Evolutionary conservation across 2,888 invertebrate genomes (phyloP), one percentile per base, ranked within the genome.

Genomic region (Oligia strigilis): DNA sequence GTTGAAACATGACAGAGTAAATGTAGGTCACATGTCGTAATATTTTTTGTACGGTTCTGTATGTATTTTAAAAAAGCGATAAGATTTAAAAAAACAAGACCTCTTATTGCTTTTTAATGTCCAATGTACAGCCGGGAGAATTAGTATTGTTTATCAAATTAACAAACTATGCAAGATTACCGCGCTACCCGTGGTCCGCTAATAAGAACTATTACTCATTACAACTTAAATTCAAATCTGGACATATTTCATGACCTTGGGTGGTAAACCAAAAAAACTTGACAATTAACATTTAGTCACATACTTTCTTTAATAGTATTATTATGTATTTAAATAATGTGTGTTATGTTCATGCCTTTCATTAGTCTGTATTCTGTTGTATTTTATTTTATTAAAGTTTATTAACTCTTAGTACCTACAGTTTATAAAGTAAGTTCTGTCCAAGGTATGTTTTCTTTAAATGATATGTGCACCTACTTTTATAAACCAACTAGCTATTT

Each of bases 1-100:
- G 78, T 83, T 83, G 55, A 46, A 80, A 80, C 46, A 83, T 78
- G 69, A 80, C 69, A 40, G 78, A 17, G 43, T 43, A 78, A 65
- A 78, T 65, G n/a, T 78, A 69, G 78, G 78, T 78, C 77, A 69
- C 29, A 29, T 19, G 40, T 4, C 40, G n/a, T 13, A 67, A 55
- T 62, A 36, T 49, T 43, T 66, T 83, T 77, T 83, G 17, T 23
- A 23, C 55, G 2, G 2, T 29, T 36, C 55, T 6, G 4, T 17
- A 9, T 14, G 36, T 55, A 58, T 46, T 29, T 60, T 62, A 80
- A 5, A 14, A 49, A 52, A 52, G 5, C 4, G 52, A 17, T 52
- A 52, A 5, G 17, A 52, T 46, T 49, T 4, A 52, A 17, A 52
- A 5, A 52, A 6, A 17, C 2, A 17, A 52, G 6, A 14, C 5